Conservation (phyloP, 1,140 invertebrate genomes). For the Trichogramma pretiosum region DNA sequence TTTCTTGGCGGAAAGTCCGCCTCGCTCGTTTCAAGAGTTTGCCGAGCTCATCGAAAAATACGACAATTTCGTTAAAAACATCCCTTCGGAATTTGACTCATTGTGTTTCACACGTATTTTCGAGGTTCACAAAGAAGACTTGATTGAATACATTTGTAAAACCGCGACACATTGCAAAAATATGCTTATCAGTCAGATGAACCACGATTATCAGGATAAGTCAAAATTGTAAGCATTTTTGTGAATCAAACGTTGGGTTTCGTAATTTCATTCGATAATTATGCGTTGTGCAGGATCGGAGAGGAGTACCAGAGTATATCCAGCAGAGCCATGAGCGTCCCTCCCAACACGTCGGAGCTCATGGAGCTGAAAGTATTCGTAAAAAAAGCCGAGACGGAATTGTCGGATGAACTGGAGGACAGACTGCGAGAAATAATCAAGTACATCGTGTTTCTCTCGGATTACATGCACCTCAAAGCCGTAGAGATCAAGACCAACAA, state of each 20-base stretch:
- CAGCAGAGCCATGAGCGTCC: constrained; percentile 67
- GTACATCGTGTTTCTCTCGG: constrained; percentile 68
- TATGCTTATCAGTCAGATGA: constrained; percentile 64
- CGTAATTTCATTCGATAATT: constrained; percentile 15
- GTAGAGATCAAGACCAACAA: constrained; percentile 81
- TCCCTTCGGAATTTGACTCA: constrained; percentile 56
- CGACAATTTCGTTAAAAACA: constrained; percentile 53
- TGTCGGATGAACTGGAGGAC: constrained; percentile 66
- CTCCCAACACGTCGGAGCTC: constrained; percentile 73
- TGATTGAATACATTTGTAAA: constrained; percentile 64
- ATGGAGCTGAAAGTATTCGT: constrained; percentile 76
- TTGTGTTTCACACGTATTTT: constrained; percentile 74
- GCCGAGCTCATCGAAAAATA: constrained; percentile 56
- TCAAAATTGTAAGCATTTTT: constrained; percentile 59
- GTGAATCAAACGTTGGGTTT: constrained; percentile 10
- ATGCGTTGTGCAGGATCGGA: constrained; percentile 56
- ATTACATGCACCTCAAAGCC: constrained; percentile 68
- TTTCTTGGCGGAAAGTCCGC: constrained; percentile 57
- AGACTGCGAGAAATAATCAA: constrained; percentile 57
- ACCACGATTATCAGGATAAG: constrained; percentile 67
- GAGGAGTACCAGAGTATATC: constrained; percentile 79
- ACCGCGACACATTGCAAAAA: constrained; percentile 62
- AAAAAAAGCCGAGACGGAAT: constrained; percentile 61
- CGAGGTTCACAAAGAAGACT: constrained; percentile 70
- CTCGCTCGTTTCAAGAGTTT: constrained; percentile 59